These are phyloP conservation scores for Ganaspis brasiliensis DNA, from an alignment of 2,888 invertebrate species.

Conservation along the genomic window DNA sequence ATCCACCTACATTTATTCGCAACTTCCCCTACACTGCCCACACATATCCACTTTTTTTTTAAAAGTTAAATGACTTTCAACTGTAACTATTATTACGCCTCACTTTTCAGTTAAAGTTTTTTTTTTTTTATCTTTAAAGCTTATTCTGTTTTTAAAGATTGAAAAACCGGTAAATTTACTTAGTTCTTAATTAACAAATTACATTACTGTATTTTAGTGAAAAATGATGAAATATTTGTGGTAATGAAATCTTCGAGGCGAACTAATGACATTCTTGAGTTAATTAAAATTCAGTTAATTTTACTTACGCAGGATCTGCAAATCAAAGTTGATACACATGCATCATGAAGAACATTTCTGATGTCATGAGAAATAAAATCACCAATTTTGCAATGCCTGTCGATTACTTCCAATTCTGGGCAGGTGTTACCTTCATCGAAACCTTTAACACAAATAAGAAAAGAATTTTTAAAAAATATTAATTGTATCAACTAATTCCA, in stretches of 20 bases:
- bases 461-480: neutral
- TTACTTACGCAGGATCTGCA: conserved; percentile 32
- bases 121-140: neutral
- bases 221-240: too few relatives aligned
- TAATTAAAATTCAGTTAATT: too few relatives aligned
- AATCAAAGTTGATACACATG: conserved; percentile 16
- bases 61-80: neutral
- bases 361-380: conserved; percentile 18
- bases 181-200: too few relatives aligned
- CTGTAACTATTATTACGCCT: neutral
- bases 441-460: neutral
- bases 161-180: too few relatives aligned
- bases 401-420: conserved; percentile 13
- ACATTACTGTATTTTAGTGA: too few relatives aligned
- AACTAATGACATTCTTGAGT: too few relatives aligned
- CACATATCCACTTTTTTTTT: neutral
- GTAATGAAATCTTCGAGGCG: too few relatives aligned
- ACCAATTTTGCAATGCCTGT: conserved; percentile 15
- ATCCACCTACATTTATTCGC: conserved; percentile 17
- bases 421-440: conserved; percentile 19
- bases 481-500: too few relatives aligned
- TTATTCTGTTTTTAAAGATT: neutral
- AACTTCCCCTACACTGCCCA: neutral
- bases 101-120: neutral
- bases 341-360: conserved; percentile 11